Evolutionary conservation across 2,797 vertebrate species (phyloP), one percentile per base, ranked within the genome.

Genomic region (Sparidentex hasta): DNA sequence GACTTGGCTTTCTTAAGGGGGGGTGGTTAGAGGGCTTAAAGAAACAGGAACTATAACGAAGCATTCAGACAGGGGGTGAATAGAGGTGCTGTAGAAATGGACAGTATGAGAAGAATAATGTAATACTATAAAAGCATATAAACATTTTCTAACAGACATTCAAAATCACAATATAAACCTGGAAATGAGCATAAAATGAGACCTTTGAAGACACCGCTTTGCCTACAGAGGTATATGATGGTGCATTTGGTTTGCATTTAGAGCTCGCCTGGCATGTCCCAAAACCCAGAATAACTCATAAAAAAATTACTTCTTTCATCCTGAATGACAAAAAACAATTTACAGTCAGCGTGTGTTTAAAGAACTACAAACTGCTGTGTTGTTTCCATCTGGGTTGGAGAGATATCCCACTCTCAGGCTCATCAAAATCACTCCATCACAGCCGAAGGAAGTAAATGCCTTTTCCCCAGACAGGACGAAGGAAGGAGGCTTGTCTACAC

Each of bases 401-500:
- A 17, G 11, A 69, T 71, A 86, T 67, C 70, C 57, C 9, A n/a
- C 82, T 80, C 82, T 70, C 71, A 21, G 47, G 74, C 85, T 81
- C 70, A 81, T 82, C 85, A 80, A 76, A 84, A 86, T 89, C 87
- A 69, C 80, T 90, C 86, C 84, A 89, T 90, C 87, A 85, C 76
- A 55, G 59, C 63, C 46, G 54, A 74, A 23, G 51, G 80, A 86
- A 84, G 83, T 87, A 87, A 92, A 92, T 85, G 81, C 71, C 71
- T 90, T 87, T 70, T 80, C 80, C 72, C 76, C 72, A 72, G 71
- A 85, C 86, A 87, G 86, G 80, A 87, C 59, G 58, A 89, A 74
- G 29, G 16, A 55, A 70, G 70, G 55, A 21, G 63, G 84, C 76
- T 78, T 79, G 87, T 88, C 82, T 58, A 66, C 80, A 82, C 86